Conservation (phyloP, 2,113 vertebrate genomes). For the Myxocyprinus asiaticus region DNA sequence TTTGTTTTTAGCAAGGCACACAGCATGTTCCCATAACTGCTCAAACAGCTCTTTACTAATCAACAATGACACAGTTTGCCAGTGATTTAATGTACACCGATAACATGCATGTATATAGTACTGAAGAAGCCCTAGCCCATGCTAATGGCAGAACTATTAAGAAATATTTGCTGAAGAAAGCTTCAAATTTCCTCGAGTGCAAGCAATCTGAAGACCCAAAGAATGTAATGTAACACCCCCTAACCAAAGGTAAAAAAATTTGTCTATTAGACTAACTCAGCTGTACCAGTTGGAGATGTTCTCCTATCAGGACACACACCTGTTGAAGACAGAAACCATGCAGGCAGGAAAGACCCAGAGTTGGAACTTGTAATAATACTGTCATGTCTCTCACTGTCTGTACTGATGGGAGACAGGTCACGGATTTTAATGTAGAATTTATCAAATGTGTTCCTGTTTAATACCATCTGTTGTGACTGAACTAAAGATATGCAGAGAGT, state of each 20-base stretch:
- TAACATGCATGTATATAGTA: too few species aligned
- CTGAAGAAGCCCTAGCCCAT: too few species aligned
- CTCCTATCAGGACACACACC: neutral
- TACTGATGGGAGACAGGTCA: neutral
- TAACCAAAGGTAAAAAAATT: neutral
- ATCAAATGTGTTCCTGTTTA: neutral
- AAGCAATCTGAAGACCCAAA: too few species aligned
- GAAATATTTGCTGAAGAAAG: too few species aligned
- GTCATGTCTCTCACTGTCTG: neutral
- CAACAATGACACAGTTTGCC: too few species aligned
- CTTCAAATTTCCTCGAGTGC: too few species aligned
- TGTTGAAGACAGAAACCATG: conserved; percentile 24
- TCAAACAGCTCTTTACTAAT: too few species aligned
- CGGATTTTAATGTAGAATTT: neutral
- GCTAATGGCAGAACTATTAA: too few species aligned
- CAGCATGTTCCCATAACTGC: too few species aligned
- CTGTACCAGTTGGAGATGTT: conserved; percentile 1
- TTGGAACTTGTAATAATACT: conserved; percentile 11
- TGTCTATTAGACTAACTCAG: conserved; percentile 2
- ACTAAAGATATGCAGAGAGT: neutral
- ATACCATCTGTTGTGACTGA: conserved; percentile 6
- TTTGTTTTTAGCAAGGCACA: too few species aligned
- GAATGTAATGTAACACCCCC: too few species aligned
- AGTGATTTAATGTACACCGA: too few species aligned
- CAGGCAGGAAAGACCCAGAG: neutral